Base-by-base conservation (phyloP, 2,797 vertebrate genomes). In the Myoxocephalus aenaeus region DNA sequence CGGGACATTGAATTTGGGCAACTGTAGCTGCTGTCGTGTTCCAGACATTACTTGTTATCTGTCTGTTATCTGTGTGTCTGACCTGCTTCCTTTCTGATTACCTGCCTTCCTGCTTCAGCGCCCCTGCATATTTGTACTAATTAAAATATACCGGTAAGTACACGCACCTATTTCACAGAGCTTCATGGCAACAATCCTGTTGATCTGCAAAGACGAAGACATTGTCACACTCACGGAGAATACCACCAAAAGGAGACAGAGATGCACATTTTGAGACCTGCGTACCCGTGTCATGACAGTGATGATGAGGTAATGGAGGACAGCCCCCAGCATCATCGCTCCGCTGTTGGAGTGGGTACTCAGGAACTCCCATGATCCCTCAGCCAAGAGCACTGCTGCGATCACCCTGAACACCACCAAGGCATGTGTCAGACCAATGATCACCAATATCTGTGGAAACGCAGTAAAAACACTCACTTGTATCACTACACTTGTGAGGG, bases 321-420 rank as follows among this genome's bases (percentile, higher is more conserved):
- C 87, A 0, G 97, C 97, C 6, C 97, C 98, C 0, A 96, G 93
- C 70, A 96, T 89, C 84, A 98, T 95, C 0, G 96, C 95, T 0
- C 91, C 88, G 0, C 89, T 96, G 90, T 93, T 94, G 51, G 96
- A 96, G 70, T 95, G 83, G 27, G 92, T 92, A 1, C 71, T 91
- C 56, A 97, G 77, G 56, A 97, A 94, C 61, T 76, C 59, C 48
- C 85, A 91, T 2, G 66, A 0, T 4, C 90, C 92, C 42, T 94
- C 91, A 36, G 89, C 91, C 78, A 99, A 86, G 71, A 94, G 7
- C 0, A 96, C 96, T 0, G 92, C 93, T 0, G 93, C 93, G 2
- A 98, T 67, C 40, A 97, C 97, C 0, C 98, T 95, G 93, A 96
- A 97, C 64, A 99, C 92, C 86, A 99, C 97, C 36, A 99, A 91